Conservation (phyloP, 2,888 invertebrate genomes). For the Cantharis flavilabris region DNA sequence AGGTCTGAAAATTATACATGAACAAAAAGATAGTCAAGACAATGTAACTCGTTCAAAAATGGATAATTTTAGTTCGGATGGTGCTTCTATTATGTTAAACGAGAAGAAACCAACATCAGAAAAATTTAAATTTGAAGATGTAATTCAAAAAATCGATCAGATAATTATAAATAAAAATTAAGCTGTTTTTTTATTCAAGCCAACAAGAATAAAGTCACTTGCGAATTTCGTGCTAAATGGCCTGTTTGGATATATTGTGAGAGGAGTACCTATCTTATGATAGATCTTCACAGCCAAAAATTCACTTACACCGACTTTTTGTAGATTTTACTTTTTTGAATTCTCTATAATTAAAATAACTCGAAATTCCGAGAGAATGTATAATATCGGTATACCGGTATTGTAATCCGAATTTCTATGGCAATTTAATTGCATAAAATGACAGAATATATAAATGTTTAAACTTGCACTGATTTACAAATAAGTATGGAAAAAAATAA, state of each 20-base stretch:
- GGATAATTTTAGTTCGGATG: neutral
- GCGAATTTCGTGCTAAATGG: no score
- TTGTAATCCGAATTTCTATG: neutral
- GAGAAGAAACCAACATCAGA: neutral
- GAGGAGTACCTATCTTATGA: no score
- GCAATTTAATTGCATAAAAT: neutral
- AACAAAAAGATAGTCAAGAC: neutral
- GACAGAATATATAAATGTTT: neutral
- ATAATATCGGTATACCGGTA: no score
- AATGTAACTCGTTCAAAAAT: neutral
- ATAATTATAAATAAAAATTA: constrained; percentile 6
- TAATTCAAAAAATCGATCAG: constrained; percentile 26
- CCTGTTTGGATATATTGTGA: no score
- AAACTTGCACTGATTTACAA: neutral
- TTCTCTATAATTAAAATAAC: no score
- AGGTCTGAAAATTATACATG: constrained; percentile 6
- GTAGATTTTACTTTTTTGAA: no score
- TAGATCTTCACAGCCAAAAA: no score
- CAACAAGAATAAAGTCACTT: no score
- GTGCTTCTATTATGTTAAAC: neutral
- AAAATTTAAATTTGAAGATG: constrained; percentile 14
- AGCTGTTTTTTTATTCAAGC: no score
- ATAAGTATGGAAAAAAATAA: neutral
- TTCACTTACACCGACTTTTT: no score
- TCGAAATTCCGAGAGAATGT: no score